Evolutionary conservation across 2,888 invertebrate species (phyloP), one percentile per base, ranked within the genome.

Genomic region (Petrophora chlorosata): DNA sequence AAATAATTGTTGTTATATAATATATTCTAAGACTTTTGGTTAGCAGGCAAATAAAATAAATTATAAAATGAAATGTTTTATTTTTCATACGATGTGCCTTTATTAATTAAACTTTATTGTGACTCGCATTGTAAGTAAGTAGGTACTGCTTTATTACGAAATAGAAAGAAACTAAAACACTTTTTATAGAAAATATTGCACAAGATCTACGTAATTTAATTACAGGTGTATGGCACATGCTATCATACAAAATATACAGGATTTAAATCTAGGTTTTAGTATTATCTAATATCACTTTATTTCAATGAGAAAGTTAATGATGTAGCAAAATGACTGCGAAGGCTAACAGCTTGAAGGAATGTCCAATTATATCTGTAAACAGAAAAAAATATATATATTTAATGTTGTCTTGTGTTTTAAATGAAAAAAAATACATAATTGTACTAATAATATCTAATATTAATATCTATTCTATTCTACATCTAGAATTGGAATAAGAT

Each of bases 211-310:
- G 65, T 79, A 80, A 85, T 82, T 86, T 79, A 79, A 85, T 82
- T 87, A 86, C 83, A 82, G 65, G 81, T 84, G 82, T 85, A 85
- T 80, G 86, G 87, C 88, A 86, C 89, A 84, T 76, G 76, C 82
- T 89, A 88, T 85, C 61, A 76, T 89, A 90, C 88, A 90, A 89
- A 87, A 88, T 90, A 82, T 90, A 89, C 88, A 90, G 81, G 82
- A 83, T 82, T 82, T 79, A 70, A 76, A 65, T 75, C 78, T 85
- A 83, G 70, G 68, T 63, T 59, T 59, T 34, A 58, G 67, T 73
- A 61, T 76, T 79, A 86, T 61, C 89, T 89, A 90, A 82, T 90
- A 90, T 90, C 89, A 90, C 89, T 88, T 87, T 80, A 82, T 79
- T 80, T 75, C 84, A 85, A 84, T 87, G 82, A 86, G 85, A 86